Conservation (phyloP, 1,140 invertebrate species). For the Wasmannia auropunctata region DNA sequence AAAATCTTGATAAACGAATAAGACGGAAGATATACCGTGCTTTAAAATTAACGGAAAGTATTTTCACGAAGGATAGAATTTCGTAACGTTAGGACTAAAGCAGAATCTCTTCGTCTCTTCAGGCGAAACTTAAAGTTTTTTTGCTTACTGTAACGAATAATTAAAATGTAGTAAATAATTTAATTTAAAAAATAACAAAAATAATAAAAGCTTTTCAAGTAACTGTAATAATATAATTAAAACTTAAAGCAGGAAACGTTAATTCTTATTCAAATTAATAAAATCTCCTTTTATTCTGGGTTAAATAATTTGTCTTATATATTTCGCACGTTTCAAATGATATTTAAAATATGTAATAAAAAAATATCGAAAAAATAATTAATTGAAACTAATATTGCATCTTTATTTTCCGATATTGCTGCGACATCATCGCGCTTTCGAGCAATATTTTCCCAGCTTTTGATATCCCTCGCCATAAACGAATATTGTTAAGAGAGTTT, state of each 20-base stretch:
- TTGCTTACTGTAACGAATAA: neutral
- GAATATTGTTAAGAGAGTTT: slow-evolving; percentile 1
- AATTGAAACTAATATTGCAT: neutral
- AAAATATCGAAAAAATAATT: neutral
- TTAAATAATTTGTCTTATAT: neutral
- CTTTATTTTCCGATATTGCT: neutral
- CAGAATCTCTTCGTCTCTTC: neutral
- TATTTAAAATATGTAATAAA: neutral
- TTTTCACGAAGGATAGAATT: neutral
- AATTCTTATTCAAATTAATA: neutral
- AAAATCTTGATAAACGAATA: neutral
- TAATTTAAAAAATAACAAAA: neutral
- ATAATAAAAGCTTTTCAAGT: no score
- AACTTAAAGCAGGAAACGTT: neutral
- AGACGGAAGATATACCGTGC: neutral
- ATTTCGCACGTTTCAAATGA: neutral
- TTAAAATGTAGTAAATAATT: neutral
- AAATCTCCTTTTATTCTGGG: neutral
- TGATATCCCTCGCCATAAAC: neutral
- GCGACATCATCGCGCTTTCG: neutral
- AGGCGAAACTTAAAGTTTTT: neutral
- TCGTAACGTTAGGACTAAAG: neutral
- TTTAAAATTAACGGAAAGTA: neutral
- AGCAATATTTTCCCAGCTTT: neutral
- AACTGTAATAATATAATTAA: neutral